Percentiles rank a stretch among this genome's conserved stretches.
Conservation (phyloP, 2,888 invertebrate genomes). For the Sclerodermus sp. region DNA sequence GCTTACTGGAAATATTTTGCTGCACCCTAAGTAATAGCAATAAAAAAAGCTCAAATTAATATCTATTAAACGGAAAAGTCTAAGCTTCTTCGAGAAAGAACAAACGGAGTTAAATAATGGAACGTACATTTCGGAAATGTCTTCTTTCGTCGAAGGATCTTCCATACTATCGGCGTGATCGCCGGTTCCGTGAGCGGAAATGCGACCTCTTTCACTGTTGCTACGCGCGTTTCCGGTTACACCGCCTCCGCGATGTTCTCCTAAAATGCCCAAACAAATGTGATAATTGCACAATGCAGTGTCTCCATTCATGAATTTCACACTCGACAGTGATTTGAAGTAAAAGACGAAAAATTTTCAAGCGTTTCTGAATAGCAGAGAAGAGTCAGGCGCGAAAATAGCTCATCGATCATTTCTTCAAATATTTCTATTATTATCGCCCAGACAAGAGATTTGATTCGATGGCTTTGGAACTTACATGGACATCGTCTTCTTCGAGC, state of each 20-base stretch:
- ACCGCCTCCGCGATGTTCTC: constrained; percentile 53
- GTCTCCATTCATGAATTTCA: too few species aligned
- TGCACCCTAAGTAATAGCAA: constrained; percentile 48
- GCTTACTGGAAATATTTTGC: constrained; percentile 57
- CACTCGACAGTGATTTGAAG: too few species aligned
- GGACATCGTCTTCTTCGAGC: too few species aligned
- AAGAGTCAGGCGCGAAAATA: too few species aligned
- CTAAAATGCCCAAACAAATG: constrained; percentile 27
- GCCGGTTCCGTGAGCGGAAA: constrained; percentile 44
- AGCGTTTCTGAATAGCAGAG: too few species aligned
- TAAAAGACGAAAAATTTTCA: too few species aligned
- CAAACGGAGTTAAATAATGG: constrained; percentile 6
- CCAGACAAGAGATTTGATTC: too few species aligned
- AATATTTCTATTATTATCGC: too few species aligned
- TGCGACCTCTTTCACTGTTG: constrained; percentile 50
- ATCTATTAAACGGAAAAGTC: constrained; percentile 9
- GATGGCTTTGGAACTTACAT: too few species aligned
- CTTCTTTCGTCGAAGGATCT: constrained; percentile 53
- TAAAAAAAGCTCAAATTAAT: constrained; percentile 37
- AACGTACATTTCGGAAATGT: constrained; percentile 55
- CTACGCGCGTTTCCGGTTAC: constrained; percentile 48
- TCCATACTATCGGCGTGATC: constrained; percentile 53
- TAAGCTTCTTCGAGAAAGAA: constrained; percentile 3
- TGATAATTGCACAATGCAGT: too few species aligned
- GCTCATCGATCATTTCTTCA: too few species aligned